Evolutionary conservation across 2,113 vertebrate genomes (phyloP), one percentile per base, ranked within the genome.

Genomic region (Peucedramus taeniatus): DNA sequence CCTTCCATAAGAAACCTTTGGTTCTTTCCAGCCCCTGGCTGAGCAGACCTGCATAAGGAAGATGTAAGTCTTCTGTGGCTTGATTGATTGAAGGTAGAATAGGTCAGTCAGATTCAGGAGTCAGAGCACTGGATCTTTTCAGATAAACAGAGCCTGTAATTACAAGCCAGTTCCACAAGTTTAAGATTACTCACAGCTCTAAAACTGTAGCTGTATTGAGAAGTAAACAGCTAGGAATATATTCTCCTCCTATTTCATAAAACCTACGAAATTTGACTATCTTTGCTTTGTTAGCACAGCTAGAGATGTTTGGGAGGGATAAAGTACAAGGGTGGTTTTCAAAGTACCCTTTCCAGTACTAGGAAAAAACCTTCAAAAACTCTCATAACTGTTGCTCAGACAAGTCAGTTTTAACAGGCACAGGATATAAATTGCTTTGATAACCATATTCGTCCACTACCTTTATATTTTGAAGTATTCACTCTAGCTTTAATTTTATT

Each of bases 381-480:
- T 87, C 78, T 76, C 5, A 22, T 69, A 82, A 83, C 59, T 91
- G 37, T 91, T 94, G 56, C 64, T 90, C 76, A 83, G 47, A 15
- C 49, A 77, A 96, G 40, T 94, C 91, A 76, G 33, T 44, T 96
- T 86, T 51, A 94, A 92, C 93, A 72, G 97, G 64, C 87, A 61
- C 20, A 23, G 44, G 17, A 44, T 93, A 90, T 83, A 94, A 98
- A 96, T 96, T 83, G 91, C 96, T 97, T 94, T 95, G 98, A 97
- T 97, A 96, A 95, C 94, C 88, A 63, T 69, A 91, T 96, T 96
- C 88, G 5, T 95, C 64, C 71, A 51, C 83, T 94, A 90, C 96
- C 96, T 98, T 96, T 95, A 78, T 98, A 98, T 98, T 98, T 97
- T 97, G 95, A 98, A 97, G 95, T 94, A 95, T 97, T 97, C 96